These are phyloP conservation scores for Leontocebus nigricollis DNA, from an alignment of 2,797 vertebrate species.

Conservation along the genomic window DNA sequence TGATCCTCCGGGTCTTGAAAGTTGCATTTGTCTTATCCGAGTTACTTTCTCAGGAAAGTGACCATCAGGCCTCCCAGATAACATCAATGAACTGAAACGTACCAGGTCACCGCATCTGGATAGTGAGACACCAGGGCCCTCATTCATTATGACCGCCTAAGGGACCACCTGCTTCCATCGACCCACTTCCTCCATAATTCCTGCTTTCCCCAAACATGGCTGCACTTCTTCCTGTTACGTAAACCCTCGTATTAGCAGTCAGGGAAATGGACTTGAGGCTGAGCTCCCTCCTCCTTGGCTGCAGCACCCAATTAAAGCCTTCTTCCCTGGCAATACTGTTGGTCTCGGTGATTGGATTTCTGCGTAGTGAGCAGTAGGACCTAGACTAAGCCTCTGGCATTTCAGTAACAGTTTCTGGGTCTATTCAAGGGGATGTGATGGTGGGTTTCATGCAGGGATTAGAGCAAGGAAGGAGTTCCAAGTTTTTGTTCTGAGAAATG, in stretches of 20 bases:
- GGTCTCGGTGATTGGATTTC: not conserved
- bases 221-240: not conserved
- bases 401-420: not conserved
- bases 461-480: not conserved
- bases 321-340: not conserved
- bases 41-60: not conserved
- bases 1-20: not conserved
- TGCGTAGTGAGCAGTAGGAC: not conserved
- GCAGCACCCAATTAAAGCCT: not conserved
- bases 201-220: not conserved
- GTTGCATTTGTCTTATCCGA: not conserved
- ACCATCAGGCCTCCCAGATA: not conserved
- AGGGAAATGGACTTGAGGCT: not conserved
- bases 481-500: not conserved
- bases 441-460: not conserved
- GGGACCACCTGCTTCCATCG: not conserved
- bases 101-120: not conserved
- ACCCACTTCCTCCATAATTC: not conserved
- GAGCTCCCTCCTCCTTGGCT: not conserved
- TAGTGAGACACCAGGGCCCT: not conserved
- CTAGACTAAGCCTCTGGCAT: not conserved
- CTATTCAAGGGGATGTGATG: not conserved
- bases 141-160: not conserved
- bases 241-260: not conserved
- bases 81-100: not conserved